Conservation (phyloP, 1,140 invertebrate genomes). For the Portunus trituberculatus region DNA sequence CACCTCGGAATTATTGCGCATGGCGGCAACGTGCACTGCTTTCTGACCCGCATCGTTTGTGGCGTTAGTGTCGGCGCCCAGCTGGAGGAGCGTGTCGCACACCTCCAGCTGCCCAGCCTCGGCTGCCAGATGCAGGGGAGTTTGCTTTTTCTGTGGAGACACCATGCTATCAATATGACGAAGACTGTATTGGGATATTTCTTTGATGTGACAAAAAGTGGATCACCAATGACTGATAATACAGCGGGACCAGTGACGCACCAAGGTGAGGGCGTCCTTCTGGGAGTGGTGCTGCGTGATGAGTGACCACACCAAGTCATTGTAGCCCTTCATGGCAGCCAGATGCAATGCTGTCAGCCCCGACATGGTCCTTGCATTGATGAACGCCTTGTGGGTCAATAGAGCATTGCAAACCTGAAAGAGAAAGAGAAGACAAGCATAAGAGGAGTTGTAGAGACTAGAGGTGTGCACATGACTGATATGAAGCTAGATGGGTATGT, state of each 20-base stretch:
- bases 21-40: constrained; percentile 91
- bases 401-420: constrained; percentile 95
- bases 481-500: not conserved
- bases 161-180: not conserved
- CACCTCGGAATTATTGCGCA: constrained; percentile 99
- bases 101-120: constrained; percentile 97
- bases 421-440: constrained; percentile 37
- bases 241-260: constrained; percentile 79
- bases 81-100: constrained; percentile 94
- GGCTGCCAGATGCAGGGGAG: constrained; percentile 93
- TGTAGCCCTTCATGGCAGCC: constrained; percentile 97
- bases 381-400: constrained; percentile 98
- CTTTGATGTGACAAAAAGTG: not conserved
- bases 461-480: no score
- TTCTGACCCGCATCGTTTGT: constrained; percentile 96
- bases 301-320: constrained; percentile 92
- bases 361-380: constrained; percentile 89
- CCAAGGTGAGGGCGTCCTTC: constrained; percentile 95
- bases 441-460: no score
- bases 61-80: constrained; percentile 97
- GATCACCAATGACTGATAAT: not conserved
- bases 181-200: not conserved
- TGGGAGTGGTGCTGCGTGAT: constrained; percentile 96
- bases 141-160: constrained; percentile 85
- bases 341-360: constrained; percentile 85